Percentiles rank a stretch among this genome's conserved stretches.
These are phyloP conservation scores for Pelodytes ibericus DNA, from an alignment of 2,797 vertebrate species.

Conservation along the genomic window DNA sequence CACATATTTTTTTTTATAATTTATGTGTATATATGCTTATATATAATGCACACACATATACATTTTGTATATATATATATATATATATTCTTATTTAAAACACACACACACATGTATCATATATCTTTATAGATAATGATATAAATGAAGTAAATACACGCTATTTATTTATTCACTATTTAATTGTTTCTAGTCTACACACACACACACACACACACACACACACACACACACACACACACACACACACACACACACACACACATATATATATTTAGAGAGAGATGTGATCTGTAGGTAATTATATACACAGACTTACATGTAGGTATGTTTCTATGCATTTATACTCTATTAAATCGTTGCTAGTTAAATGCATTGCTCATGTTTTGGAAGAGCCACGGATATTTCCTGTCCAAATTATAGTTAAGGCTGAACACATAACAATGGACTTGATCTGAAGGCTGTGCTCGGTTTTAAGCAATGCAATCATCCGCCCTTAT, in stretches of 20 bases:
- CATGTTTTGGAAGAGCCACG: neutral
- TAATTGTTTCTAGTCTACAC: too few relatives aligned
- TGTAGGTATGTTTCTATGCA: neutral
- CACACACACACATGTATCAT: neutral
- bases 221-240: neutral
- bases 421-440: conserved; percentile 58
- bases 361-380: too few relatives aligned
- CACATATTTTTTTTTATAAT: conserved; percentile 13
- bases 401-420: neutral
- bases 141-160: too few relatives aligned
- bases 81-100: neutral
- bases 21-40: neutral
- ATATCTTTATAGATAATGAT: neutral
- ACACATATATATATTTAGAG: neutral
- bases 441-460: conserved; percentile 76
- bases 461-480: conserved; percentile 39
- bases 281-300: neutral
- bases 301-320: neutral
- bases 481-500: conserved; percentile 59
- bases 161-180: too few relatives aligned
- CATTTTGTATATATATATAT: conserved; percentile 16
- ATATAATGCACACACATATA: neutral
- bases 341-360: neutral
- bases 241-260: neutral
- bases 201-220: too few relatives aligned